A percentile compares a stretch with the other conserved stretches of the same genome.
Conservation (phyloP, 2,888 invertebrate genomes). For the Drosophila glabriapex region DNA sequence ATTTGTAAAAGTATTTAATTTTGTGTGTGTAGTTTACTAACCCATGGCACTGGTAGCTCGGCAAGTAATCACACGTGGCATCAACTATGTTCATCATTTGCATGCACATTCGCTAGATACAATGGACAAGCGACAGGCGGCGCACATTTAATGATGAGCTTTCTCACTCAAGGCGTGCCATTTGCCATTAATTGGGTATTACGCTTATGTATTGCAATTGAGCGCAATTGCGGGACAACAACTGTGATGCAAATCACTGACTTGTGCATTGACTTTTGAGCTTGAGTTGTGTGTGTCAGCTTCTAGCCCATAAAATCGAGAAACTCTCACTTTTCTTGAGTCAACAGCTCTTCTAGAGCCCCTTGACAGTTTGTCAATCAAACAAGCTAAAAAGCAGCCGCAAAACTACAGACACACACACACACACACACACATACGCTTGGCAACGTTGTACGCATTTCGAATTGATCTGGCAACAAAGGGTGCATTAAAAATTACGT, state of each 20-base stretch:
- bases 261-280: conserved; percentile 57
- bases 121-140: conserved; percentile 33
- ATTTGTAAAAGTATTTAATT: conserved; percentile 36
- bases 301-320: conserved; percentile 33
- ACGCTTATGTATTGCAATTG: conserved; percentile 50
- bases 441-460: conserved; percentile 49
- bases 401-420: neutral
- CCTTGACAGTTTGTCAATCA: conserved; percentile 70
- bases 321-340: conserved; percentile 62
- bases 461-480: conserved; percentile 52
- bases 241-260: conserved; percentile 41
- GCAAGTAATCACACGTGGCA: conserved; percentile 6
- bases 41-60: neutral
- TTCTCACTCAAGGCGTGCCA: conserved; percentile 50
- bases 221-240: conserved; percentile 47
- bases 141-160: conserved; percentile 62
- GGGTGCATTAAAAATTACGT: conserved; percentile 53
- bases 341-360: conserved; percentile 45
- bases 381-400: conserved; percentile 17
- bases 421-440: conserved; percentile 12
- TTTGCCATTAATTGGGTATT: conserved; percentile 64
- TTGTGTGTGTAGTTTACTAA: conserved; percentile 7
- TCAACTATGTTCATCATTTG: conserved; percentile 30
- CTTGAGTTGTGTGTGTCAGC: conserved; percentile 42
- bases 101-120: conserved; percentile 21